These are phyloP conservation scores for Oceanodroma leucorhoa DNA, from an alignment of 2,797 vertebrate genomes.

Conservation along the genomic window DNA sequence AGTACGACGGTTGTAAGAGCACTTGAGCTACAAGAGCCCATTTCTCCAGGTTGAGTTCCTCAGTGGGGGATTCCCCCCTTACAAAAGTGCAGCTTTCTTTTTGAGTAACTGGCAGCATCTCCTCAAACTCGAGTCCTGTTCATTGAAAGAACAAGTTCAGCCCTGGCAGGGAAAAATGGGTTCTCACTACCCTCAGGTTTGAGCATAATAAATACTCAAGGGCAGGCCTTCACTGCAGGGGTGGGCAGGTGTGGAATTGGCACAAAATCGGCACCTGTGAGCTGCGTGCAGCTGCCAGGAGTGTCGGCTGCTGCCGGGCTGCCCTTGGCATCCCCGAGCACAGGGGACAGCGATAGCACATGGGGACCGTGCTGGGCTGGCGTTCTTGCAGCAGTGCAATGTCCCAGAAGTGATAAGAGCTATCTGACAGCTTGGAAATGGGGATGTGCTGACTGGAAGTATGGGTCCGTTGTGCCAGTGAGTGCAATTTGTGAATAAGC, in stretches of 20 bases:
- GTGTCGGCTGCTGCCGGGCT: accelerated
- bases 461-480: not conserved
- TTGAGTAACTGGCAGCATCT: not conserved
- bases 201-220: not conserved
- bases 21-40: not conserved
- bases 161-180: not conserved
- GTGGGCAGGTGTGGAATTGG: not conserved
- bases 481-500: not conserved
- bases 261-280: not conserved
- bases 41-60: not conserved
- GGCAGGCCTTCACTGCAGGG: not conserved
- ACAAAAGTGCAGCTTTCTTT: not conserved
- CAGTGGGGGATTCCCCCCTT: not conserved
- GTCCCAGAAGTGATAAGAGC: not conserved
- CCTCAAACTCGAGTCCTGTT: not conserved
- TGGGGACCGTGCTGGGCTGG: not conserved
- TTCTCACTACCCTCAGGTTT: not conserved
- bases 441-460: not conserved
- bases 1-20: not conserved
- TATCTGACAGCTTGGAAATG: not conserved
- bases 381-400: not conserved
- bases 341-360: not conserved
- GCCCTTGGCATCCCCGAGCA: not conserved
- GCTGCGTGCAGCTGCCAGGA: not conserved
- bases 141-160: not conserved